Percentiles rank a stretch among this genome's conserved stretches.
phyloP scores from a whole-genome alignment of 2,113 vertebrate species.

The Paedocypris sp. region DNA sequence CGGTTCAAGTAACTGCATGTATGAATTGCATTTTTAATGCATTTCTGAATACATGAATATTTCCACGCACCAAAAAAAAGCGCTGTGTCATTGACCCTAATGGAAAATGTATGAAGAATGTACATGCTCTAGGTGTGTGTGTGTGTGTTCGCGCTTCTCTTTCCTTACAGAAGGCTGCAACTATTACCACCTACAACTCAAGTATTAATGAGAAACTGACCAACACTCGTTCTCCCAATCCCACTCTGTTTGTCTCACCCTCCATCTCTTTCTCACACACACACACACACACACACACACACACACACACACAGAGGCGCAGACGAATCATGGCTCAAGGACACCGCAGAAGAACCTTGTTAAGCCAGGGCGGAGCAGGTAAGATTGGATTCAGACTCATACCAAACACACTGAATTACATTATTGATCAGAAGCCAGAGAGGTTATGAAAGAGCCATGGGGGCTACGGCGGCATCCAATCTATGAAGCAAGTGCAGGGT shows the following conservation, averaged over 20 bases:
- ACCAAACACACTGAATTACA: constrained; percentile 15
- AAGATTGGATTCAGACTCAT: constrained; percentile 21
- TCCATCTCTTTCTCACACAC: too few species aligned
- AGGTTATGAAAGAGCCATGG: constrained; percentile 24
- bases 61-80: not conserved
- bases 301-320: not conserved
- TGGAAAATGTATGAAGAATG: constrained; percentile 1
- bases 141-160: not conserved
- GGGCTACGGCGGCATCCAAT: constrained; percentile 7
- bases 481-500: not conserved
- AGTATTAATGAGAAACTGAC: constrained; percentile 13
- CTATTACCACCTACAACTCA: not conserved
- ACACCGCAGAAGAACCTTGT: constrained; percentile 8
- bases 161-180: not conserved
- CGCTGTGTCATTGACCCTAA: too few species aligned
- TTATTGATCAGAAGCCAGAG: constrained; percentile 27
- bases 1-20: too few species aligned
- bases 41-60: too few species aligned
- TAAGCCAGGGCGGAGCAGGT: constrained; percentile 6
- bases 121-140: not conserved
- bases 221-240: not conserved
- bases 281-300: not conserved
- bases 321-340: not conserved
- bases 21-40: too few species aligned
- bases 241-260: not conserved